Percentiles rank a stretch among this genome's conserved stretches.
These are phyloP conservation scores for Hemithea aestivaria DNA, from an alignment of 2,888 invertebrate genomes.

Conservation along the genomic window DNA sequence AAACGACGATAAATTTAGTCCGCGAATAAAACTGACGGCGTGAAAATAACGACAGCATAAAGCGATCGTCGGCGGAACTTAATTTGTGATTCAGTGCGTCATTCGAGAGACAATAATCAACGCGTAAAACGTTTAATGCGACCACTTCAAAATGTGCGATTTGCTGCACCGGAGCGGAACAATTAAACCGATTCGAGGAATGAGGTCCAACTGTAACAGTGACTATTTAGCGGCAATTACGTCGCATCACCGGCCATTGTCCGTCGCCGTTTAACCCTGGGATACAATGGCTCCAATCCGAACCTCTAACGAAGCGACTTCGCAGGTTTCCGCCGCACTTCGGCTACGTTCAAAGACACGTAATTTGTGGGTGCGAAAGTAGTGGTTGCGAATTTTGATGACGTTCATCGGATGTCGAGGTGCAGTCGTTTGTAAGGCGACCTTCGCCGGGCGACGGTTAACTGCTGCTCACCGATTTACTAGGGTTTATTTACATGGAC, in stretches of 20 bases:
- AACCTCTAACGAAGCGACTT: constrained; percentile 74
- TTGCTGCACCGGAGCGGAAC: constrained; percentile 31
- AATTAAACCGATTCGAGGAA: constrained; percentile 59
- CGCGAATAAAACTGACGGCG: constrained; percentile 55
- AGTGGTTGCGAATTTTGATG: constrained; percentile 57
- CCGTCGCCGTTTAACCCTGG: constrained; percentile 60
- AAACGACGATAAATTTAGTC: constrained; percentile 46
- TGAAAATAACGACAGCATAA: constrained; percentile 59
- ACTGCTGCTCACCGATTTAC: constrained; percentile 49
- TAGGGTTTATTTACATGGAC: constrained; percentile 46
- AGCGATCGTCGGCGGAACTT: constrained; percentile 60
- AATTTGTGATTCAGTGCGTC: constrained; percentile 61
- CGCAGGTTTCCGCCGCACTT: constrained; percentile 66
- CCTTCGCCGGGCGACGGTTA: constrained; percentile 40
- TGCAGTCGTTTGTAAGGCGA: constrained; percentile 60
- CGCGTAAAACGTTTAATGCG: constrained; percentile 57
- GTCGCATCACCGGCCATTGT: constrained; percentile 70
- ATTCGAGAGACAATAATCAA: constrained; percentile 63
- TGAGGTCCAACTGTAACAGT: constrained; percentile 50
- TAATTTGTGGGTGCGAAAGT: constrained; percentile 72
- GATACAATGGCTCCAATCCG: constrained; percentile 69
- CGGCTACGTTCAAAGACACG: constrained; percentile 63
- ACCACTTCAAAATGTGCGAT: constrained; percentile 46
- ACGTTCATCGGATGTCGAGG: constrained; percentile 45
- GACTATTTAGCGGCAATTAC: constrained; percentile 74